phyloP scores from a whole-genome alignment of 2,113 vertebrate genomes.

The Ophthalmolycus amberensis region DNA sequence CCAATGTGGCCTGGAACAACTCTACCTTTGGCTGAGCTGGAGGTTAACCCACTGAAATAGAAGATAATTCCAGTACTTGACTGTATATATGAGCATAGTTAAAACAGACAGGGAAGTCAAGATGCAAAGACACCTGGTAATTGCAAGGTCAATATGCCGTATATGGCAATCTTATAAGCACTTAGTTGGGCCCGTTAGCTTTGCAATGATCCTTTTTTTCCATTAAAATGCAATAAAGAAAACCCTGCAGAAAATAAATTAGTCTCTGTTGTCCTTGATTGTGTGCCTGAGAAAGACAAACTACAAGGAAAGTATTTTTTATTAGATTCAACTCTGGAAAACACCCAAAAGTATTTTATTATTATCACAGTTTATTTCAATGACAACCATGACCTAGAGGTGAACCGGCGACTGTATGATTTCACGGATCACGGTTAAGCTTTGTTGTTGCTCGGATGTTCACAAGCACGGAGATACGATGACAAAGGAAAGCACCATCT shows the following conservation, averaged over 20 bases:
- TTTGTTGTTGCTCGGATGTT: not conserved
- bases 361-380: not conserved
- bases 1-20: slow-evolving; percentile 83
- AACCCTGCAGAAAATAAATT: slow-evolving; percentile 9
- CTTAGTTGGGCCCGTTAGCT: slow-evolving; percentile 25
- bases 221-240: slow-evolving; percentile 64
- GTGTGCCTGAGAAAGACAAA: not conserved
- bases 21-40: slow-evolving; percentile 80
- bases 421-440: slow-evolving; percentile 27
- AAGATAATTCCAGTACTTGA: slow-evolving; percentile 49
- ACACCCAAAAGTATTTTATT: not conserved
- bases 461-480: slow-evolving; percentile 9
- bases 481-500: slow-evolving; percentile 66
- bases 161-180: slow-evolving; percentile 30
- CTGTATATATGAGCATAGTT: not conserved
- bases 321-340: not conserved
- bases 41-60: not conserved
- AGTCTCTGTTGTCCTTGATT: slow-evolving; percentile 14
- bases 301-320: not conserved
- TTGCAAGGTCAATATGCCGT: slow-evolving; percentile 1
- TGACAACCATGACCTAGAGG: not conserved
- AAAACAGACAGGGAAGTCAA: not conserved
- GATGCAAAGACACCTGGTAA: slow-evolving; percentile 13
- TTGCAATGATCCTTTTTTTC: slow-evolving; percentile 47
- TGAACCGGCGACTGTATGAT: slow-evolving; percentile 30